phyloP scores from a whole-genome alignment of 1,140 invertebrate species.

The Zaprionus inermis region DNA sequence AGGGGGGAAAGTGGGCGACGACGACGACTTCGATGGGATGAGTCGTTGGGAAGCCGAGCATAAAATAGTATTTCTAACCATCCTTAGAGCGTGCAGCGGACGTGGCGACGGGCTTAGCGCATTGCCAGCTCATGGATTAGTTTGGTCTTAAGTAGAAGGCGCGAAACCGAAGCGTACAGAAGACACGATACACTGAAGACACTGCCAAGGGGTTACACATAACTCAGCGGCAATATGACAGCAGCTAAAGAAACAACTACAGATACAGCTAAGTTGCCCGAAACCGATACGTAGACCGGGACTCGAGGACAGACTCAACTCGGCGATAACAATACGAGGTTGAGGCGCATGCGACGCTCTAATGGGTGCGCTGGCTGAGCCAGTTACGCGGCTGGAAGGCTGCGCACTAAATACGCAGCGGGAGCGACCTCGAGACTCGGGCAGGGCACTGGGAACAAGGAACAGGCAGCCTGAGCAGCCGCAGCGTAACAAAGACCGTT shows the following conservation, averaged over 20 bases:
- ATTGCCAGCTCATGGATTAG: conserved; percentile 71
- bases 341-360: conserved; percentile 11
- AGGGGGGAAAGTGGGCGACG: background rate
- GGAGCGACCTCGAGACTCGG: conserved; percentile 64
- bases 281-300: conserved; percentile 10
- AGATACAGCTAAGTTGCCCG: conserved; percentile 3
- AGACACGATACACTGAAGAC: conserved; percentile 13
- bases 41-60: conserved; percentile 61
- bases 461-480: conserved; percentile 23
- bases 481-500: conserved; percentile 63
- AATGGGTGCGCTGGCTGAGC: conserved; percentile 35
- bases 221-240: conserved; percentile 40
- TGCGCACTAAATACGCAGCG: conserved; percentile 73
- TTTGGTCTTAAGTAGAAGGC: conserved; percentile 42
- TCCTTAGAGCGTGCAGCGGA: conserved; percentile 25
- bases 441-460: background rate
- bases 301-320: background rate
- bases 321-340: conserved; percentile 11
- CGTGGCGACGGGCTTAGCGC: conserved; percentile 48
- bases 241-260: conserved; percentile 2
- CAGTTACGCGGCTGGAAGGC: conserved; percentile 55
- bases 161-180: conserved; percentile 17
- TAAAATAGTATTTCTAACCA: conserved; percentile 78
- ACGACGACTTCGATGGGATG: conserved; percentile 15
- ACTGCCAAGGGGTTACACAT: conserved; percentile 26